These are phyloP conservation scores for Vulpes vulpes DNA, from an alignment of 2,113 vertebrate species.

Conservation along the genomic window DNA sequence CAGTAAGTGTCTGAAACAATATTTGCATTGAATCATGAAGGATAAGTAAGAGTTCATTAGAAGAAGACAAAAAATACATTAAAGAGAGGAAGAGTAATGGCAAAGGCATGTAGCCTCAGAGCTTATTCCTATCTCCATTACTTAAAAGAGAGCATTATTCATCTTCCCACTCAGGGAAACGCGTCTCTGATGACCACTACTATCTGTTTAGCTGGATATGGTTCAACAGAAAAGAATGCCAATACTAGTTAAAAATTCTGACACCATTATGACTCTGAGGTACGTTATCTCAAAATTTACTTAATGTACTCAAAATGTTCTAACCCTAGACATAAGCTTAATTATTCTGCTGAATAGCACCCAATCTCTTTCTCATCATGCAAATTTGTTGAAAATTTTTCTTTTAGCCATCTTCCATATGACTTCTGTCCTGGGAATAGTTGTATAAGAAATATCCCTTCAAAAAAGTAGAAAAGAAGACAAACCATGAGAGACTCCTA, in stretches of 20 bases:
- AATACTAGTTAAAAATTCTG: background rate
- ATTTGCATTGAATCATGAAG: background rate
- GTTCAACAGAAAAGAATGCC: slow-evolving; percentile 57
- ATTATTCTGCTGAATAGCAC: background rate
- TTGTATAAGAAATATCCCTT: background rate
- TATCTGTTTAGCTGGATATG: slow-evolving; percentile 29
- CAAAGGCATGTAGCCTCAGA: background rate
- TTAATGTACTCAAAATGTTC: slow-evolving; percentile 22
- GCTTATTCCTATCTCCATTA: background rate
- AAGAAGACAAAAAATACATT: background rate
- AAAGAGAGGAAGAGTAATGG: background rate
- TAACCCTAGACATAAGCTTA: background rate
- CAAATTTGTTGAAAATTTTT: too few relatives aligned
- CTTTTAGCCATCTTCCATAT: background rate
- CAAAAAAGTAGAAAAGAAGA: too few relatives aligned
- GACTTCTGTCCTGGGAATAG: background rate
- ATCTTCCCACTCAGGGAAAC: background rate
- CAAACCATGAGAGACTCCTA: too few relatives aligned
- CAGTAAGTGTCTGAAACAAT: background rate
- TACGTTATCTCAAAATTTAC: slow-evolving; percentile 56
- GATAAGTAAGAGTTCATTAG: background rate
- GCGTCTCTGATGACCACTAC: background rate
- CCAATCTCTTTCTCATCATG: background rate
- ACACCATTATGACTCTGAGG: background rate
- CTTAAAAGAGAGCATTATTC: background rate